These are phyloP conservation scores for Sitta europaea DNA, from an alignment of 2,113 vertebrate species.

Conservation along the genomic window DNA sequence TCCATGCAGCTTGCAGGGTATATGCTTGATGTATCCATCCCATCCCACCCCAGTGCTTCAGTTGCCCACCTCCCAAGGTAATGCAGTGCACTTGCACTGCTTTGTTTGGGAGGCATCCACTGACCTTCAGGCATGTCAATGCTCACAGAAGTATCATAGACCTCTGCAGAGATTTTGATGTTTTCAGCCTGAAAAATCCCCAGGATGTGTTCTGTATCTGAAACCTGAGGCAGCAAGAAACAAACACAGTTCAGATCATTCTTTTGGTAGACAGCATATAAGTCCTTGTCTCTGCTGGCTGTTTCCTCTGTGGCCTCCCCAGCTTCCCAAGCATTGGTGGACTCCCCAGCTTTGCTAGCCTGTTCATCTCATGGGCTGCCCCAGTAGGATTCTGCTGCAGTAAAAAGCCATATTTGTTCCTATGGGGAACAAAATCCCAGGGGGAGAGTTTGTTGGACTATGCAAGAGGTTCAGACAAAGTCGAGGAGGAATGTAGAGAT, in stretches of 20 bases:
- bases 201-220: slow-evolving; percentile 81
- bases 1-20: fast-evolving
- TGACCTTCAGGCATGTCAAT: slow-evolving; percentile 84
- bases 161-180: slow-evolving; percentile 81
- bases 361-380: too few species aligned
- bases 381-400: too few species aligned
- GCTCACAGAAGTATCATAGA: slow-evolving; percentile 81
- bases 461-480: background rate
- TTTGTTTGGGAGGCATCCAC: background rate
- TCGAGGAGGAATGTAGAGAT: background rate
- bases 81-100: background rate
- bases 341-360: too few species aligned
- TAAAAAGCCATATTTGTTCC: too few species aligned
- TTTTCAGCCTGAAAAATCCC: slow-evolving; percentile 85
- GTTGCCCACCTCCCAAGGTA: background rate
- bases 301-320: too few species aligned
- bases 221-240: slow-evolving; percentile 74
- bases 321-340: too few species aligned
- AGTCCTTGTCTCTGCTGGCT: too few species aligned
- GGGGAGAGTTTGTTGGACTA: background rate
- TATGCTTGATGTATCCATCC: fast-evolving
- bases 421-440: background rate
- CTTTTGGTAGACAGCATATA: too few species aligned
- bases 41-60: background rate
- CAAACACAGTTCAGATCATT: background rate